Conservation (phyloP, 1,140 invertebrate genomes). For the Euwallacea similis region DNA sequence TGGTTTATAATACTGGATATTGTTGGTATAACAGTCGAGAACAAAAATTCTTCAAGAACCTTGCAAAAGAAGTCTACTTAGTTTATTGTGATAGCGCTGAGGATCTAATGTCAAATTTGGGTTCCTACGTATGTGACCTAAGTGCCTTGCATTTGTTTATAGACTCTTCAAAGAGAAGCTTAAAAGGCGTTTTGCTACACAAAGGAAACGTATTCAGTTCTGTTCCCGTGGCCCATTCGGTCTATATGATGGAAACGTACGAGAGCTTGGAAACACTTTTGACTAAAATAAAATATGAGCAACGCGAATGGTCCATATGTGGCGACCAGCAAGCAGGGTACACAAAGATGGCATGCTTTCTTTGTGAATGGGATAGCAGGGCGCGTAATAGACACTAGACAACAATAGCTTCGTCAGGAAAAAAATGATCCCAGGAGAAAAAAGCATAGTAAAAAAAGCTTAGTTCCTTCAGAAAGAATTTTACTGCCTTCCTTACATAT, state of each 20-base stretch:
- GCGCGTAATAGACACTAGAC: not conserved
- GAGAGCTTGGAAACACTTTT: not conserved
- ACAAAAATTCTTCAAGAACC: not conserved
- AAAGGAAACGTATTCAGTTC: not conserved
- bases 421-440: not conserved
- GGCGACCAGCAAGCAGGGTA: not conserved
- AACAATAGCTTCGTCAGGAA: not conserved
- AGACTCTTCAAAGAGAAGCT: not conserved
- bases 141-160: not conserved
- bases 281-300: too few relatives aligned
- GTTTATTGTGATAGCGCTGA: not conserved
- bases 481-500: not conserved
- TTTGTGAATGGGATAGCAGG: slow-evolving; percentile 3
- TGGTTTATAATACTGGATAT: not conserved
- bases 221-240: not conserved
- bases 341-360: not conserved
- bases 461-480: not conserved
- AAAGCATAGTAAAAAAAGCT: not conserved
- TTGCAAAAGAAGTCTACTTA: not conserved
- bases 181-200: not conserved
- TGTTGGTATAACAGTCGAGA: not conserved
- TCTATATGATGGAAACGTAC: not conserved
- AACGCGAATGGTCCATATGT: too few relatives aligned
- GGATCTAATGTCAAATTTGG: not conserved
- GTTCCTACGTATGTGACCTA: not conserved